A percentile compares a stretch with the other conserved stretches of the same genome.
These are phyloP conservation scores for Alaudala cheleensis DNA, from an alignment of 2,113 vertebrate genomes.

Conservation along the genomic window DNA sequence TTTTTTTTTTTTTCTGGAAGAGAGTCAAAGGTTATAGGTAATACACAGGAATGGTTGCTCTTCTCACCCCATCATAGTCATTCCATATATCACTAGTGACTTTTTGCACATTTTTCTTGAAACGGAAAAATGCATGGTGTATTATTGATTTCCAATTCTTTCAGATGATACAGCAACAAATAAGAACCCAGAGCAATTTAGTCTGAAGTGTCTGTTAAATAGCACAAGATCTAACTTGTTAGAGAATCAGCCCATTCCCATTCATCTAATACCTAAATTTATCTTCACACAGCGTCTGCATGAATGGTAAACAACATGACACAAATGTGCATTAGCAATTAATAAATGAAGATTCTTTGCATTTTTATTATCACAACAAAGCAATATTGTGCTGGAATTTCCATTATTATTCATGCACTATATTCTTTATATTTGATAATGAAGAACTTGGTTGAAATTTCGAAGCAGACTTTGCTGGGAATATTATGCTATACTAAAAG, in stretches of 20 bases:
- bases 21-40: neutral
- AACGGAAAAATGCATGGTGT: neutral
- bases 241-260: neutral
- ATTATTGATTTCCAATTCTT: slow-evolving; percentile 43
- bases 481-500: neutral
- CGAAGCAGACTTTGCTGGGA: neutral
- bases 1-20: neutral
- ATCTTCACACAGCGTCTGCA: neutral
- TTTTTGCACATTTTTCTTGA: neutral
- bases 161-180: slow-evolving; percentile 25
- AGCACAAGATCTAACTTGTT: neutral
- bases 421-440: neutral
- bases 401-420: neutral
- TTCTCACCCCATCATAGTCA: neutral
- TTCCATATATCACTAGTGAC: slow-evolving; percentile 28
- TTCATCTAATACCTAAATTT: neutral
- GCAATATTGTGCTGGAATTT: neutral
- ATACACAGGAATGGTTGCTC: neutral
- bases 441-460: neutral
- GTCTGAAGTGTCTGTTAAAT: neutral
- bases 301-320: neutral
- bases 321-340: neutral
- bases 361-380: neutral
- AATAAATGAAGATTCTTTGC: neutral
- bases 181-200: neutral